A percentile compares a stretch with the other conserved stretches of the same genome.
Evolutionary conservation across 1,140 invertebrate species (phyloP).

Genomic region (Drosophila micromelanica): DNA sequence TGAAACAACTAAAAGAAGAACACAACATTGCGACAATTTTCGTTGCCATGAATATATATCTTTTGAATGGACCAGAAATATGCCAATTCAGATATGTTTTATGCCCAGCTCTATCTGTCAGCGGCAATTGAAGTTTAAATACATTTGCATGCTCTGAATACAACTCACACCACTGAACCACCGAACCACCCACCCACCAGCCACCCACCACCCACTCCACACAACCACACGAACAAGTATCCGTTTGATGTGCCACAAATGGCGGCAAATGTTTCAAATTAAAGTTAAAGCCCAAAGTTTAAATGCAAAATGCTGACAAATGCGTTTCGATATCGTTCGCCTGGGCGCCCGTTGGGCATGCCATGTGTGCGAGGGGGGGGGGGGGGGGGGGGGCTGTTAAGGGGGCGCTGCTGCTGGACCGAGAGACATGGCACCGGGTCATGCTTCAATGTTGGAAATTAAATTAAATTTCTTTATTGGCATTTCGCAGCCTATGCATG

Average conservation of each 20-base stretch:
- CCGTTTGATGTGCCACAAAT: constrained; percentile 63
- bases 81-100: too few relatives aligned
- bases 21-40: too few relatives aligned
- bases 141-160: constrained; percentile 5
- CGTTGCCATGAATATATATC: too few relatives aligned
- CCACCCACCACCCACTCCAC: too few relatives aligned
- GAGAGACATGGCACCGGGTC: constrained; percentile 9
- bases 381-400: background rate
- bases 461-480: constrained; percentile 80
- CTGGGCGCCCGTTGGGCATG: background rate
- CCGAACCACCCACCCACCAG: too few relatives aligned
- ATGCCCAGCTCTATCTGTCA: background rate
- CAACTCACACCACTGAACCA: background rate
- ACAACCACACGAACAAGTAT: background rate
- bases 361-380: background rate
- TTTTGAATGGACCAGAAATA: too few relatives aligned
- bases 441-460: constrained; percentile 65
- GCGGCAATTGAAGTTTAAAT: constrained; percentile 4
- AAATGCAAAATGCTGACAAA: constrained; percentile 76
- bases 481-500: constrained; percentile 39
- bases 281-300: constrained; percentile 67
- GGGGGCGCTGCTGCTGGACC: background rate
- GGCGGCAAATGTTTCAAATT: constrained; percentile 56
- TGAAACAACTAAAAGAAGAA: too few relatives aligned
- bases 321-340: constrained; percentile 60